Evolutionary conservation across 2,797 vertebrate species (phyloP).

Genomic region (Rhinichthys osculus): DNA sequence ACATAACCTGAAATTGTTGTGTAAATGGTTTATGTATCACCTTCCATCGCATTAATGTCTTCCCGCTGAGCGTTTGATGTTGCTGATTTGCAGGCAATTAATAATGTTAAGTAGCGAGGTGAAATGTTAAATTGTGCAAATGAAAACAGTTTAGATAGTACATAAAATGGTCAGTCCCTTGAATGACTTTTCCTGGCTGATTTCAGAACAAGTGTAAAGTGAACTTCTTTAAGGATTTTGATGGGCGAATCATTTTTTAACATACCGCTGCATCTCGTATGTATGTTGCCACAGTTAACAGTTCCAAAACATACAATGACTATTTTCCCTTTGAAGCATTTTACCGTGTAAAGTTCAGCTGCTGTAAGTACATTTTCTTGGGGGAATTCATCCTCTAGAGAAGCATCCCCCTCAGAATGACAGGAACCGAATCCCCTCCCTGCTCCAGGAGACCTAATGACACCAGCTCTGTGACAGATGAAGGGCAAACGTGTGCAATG

Average conservation of each 20-base stretch:
- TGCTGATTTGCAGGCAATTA: background rate
- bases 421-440: constrained; percentile 58
- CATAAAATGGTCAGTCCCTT: background rate
- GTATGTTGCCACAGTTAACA: background rate
- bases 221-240: background rate
- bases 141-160: no score
- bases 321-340: background rate
- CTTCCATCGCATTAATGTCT: background rate
- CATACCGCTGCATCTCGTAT: background rate
- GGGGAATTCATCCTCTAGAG: constrained; percentile 46
- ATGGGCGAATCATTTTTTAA: background rate
- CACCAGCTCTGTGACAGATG: constrained; percentile 70
- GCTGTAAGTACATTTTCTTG: constrained; percentile 45
- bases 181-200: background rate
- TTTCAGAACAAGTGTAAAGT: background rate
- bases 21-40: background rate
- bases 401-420: constrained; percentile 41
- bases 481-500: constrained; percentile 69
- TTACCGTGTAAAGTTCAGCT: background rate
- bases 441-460: constrained; percentile 64
- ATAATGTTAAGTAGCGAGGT: constrained; percentile 11
- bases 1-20: background rate
- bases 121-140: background rate
- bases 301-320: background rate
- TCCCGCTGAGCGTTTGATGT: background rate